phyloP scores from a whole-genome alignment of 2,888 invertebrate genomes.

The Panzeria rudis region DNA sequence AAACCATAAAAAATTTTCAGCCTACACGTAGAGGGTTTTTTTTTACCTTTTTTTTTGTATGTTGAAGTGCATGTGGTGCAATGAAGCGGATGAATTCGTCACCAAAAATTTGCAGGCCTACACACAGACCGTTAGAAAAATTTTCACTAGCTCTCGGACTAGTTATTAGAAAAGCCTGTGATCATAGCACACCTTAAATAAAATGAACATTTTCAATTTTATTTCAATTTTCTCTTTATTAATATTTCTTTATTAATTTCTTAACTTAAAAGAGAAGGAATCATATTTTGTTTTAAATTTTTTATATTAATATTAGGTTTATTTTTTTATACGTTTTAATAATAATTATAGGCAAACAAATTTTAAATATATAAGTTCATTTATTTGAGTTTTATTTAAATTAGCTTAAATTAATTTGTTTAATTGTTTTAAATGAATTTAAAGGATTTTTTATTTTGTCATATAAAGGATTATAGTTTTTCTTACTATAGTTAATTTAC shows the following conservation, averaged over 20 bases:
- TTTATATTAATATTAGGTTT: conserved; percentile 38
- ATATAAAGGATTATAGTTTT: conserved; percentile 30
- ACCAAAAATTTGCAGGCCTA: no score
- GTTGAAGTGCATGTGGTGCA: no score
- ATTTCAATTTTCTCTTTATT: conserved; percentile 62
- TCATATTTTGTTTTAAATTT: conserved; percentile 49
- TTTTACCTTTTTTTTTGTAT: no score
- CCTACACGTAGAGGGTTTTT: no score
- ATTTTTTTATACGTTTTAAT: conserved; percentile 39
- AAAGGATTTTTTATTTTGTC: conserved; percentile 24
- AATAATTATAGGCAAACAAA: conserved; percentile 68
- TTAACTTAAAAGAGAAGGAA: conserved; percentile 68
- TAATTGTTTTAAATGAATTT: conserved; percentile 50
- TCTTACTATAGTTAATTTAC: conserved; percentile 7
- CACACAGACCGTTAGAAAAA: no score
- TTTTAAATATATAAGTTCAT: conserved; percentile 63
- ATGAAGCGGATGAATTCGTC: no score
- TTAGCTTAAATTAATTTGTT: conserved; percentile 49
- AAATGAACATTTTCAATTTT: conserved; percentile 27
- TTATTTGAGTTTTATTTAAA: conserved; percentile 46
- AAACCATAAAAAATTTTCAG: no score
- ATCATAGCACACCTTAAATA: neutral
- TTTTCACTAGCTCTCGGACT: no score
- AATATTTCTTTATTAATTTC: conserved; percentile 47
- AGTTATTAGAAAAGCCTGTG: neutral